phyloP scores from a whole-genome alignment of 2,113 vertebrate species.

The Macquaria australasica region DNA sequence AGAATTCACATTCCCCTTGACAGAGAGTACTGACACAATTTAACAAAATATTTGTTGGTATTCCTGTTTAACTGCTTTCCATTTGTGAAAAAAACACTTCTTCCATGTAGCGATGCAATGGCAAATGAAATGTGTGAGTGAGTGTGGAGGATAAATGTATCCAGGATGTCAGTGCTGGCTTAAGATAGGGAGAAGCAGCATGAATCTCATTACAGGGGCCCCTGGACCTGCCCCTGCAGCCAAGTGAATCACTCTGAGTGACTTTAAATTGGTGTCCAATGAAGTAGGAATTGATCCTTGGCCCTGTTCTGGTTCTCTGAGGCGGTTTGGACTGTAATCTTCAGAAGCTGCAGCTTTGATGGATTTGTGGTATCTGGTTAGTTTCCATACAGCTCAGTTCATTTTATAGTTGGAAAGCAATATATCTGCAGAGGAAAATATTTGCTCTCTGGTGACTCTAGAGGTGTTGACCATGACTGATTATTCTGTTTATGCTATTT shows the following conservation, averaged over 20 bases:
- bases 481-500: constrained; percentile 14
- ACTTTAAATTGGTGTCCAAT: constrained; percentile 84
- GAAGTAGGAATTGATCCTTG: constrained; percentile 82
- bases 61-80: constrained; percentile 12
- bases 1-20: background rate
- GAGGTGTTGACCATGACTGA: constrained; percentile 14
- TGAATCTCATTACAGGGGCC: constrained; percentile 82
- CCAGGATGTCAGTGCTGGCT: constrained; percentile 74
- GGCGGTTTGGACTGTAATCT: constrained; percentile 64
- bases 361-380: constrained; percentile 59
- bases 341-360: constrained; percentile 59
- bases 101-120: constrained; percentile 14
- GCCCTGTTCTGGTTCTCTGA: constrained; percentile 77
- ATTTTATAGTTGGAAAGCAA: constrained; percentile 46
- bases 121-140: constrained; percentile 64
- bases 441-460: background rate
- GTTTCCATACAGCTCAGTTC: constrained; percentile 38
- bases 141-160: constrained; percentile 72
- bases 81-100: constrained; percentile 1
- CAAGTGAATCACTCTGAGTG: constrained; percentile 81
- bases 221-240: constrained; percentile 77
- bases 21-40: constrained; percentile 6
- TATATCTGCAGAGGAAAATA: constrained; percentile 22
- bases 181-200: constrained; percentile 77
- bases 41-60: constrained; percentile 19